Base-by-base conservation (phyloP, 1,140 invertebrate species). In the Zaprionus africanus region DNA sequence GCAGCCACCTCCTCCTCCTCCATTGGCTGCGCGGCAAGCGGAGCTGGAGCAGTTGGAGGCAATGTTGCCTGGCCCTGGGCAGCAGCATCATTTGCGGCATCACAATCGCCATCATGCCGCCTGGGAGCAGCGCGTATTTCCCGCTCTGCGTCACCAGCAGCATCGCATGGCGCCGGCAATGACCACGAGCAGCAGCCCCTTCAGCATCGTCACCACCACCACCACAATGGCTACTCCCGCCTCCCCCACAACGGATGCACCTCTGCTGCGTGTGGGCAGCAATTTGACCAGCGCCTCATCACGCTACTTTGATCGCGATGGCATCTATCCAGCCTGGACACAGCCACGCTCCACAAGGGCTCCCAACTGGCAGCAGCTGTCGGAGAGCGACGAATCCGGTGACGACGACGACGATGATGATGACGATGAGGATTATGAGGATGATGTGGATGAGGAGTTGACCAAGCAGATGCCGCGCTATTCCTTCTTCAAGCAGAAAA, bases 61-160 rank as follows among this genome's bases (percentile, higher is more conserved):
- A 17, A 17, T 49, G 51, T 17, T 26, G 12, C 43, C 49, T 7
- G 38, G 56, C 1, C 53, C 60, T 11, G 77, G 78, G 11, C 58
- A 90, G 51, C 85, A 90, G 51, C 85, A 90, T 60, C 85, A 91
- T 53, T 78, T 90, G 69, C 76, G 85, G 12, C 85, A 90, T 53
- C 87, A 91, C 38, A 90, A 90, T 65, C 85, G 82, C 0, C 87
- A 91, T 43, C 85, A 90, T 46, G 28, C 66, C 38, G 81, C 69
- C 67, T 90, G 85, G 85, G 76, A 90, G 63, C 86, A 88, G 57
- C 54, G 82, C 13, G 85, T 91, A 0, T 82, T 87, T 34, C 85
- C 79, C 36, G 59, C 76, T 2, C 43, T 82, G 58, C 84, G 60
- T 1, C 82, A 73, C 2, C 79, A 69, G 69, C 82, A 63, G 34